Base-by-base conservation (phyloP, 2,888 invertebrate genomes). In the Petrophora chlorosata region DNA sequence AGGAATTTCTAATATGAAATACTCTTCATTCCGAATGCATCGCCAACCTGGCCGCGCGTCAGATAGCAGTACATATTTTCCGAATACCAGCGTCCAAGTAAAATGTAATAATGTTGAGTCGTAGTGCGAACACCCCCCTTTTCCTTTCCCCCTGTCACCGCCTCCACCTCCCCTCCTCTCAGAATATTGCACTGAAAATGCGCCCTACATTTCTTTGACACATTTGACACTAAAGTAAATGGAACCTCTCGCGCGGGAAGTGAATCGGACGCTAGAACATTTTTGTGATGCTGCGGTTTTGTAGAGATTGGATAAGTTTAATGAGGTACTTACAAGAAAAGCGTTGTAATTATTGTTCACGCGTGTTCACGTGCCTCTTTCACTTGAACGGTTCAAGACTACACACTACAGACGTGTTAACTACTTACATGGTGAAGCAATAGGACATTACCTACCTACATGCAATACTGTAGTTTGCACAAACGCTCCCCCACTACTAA, bases 141-240 rank as follows among this genome's bases (percentile, higher is more conserved):
- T 26, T 9, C 14, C 13, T 12, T n/a, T 12, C 19, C 19, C 30
- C 12, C 38, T 15, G 25, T 8, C 26, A 9, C 8, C 16, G 22
- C 5, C 36, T 5, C 32, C 46, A 7, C 40, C 39, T 30, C n/a
- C 26, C 15, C 26, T 39, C 35, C 40, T 19, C 23, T 23, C 29
- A 39, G 52, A 57, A 60, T 56, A 59, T 63, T 61, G 63, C 63
- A 63, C 60, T 53, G 58, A 54, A 57, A 61, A 60, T 61, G 55
- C 57, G 61, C 42, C 57, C 60, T 52, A 60, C 54, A 61, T 63
- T 60, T 56, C 58, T 58, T 59, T 59, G 58, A 57, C 63, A 59
- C 56, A 54, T 60, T 59, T 54, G 60, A 63, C 55, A 50, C 53
- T 55, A 60, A 56, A 61, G 53, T 51, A 59, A 53, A 55, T 58